Evolutionary conservation across 2,888 invertebrate genomes (phyloP).

Genomic region (Habrosyne pyritoides): DNA sequence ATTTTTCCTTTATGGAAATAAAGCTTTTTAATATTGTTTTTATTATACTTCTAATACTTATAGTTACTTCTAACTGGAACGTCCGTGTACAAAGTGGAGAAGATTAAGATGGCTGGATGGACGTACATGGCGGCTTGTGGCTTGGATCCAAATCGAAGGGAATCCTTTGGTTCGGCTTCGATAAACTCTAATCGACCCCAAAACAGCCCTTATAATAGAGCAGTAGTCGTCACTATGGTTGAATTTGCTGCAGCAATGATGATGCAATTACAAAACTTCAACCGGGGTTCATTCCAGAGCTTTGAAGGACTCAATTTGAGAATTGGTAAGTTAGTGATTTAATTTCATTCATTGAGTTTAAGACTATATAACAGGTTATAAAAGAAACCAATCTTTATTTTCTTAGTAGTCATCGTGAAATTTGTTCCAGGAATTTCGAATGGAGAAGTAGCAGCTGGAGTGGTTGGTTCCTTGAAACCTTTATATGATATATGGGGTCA

Average conservation of each 20-base stretch:
- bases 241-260: constrained; percentile 80
- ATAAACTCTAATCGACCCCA: constrained; percentile 39
- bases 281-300: constrained; percentile 84
- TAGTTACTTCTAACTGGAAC: constrained; percentile 86
- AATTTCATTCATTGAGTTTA: no score
- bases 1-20: no score
- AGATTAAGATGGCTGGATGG: constrained; percentile 98
- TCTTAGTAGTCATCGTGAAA: background rate
- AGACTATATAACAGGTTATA: no score
- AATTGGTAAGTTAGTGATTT: constrained; percentile 87
- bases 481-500: constrained; percentile 99
- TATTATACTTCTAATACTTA: no score
- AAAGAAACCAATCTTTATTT: background rate
- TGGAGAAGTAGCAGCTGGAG: constrained; percentile 96
- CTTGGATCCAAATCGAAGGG: constrained; percentile 88
- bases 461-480: constrained; percentile 96
- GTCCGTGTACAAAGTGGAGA: constrained; percentile 91
- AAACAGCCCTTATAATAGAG: constrained; percentile 65
- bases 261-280: constrained; percentile 80
- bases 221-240: constrained; percentile 75
- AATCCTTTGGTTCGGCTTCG: constrained; percentile 77
- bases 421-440: constrained; percentile 89
- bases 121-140: constrained; percentile 99
- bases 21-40: no score
- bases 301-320: constrained; percentile 87